A percentile compares a stretch with the other conserved stretches of the same genome.
Conservation (phyloP, 2,113 vertebrate genomes). For the Phalacrocorax pelagicus region DNA sequence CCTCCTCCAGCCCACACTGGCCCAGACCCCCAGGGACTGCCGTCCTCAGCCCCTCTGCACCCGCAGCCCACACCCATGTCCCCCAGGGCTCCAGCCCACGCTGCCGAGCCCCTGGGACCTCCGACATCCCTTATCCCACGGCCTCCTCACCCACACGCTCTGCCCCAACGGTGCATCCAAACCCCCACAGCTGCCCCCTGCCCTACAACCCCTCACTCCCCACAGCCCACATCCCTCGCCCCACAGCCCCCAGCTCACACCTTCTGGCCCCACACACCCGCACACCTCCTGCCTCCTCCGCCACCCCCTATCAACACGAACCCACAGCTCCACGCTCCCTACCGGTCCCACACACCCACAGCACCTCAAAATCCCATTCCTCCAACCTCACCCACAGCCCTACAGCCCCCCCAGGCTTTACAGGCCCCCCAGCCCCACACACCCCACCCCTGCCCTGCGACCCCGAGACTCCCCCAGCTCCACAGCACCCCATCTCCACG, state of each 20-base stretch:
- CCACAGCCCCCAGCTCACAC: neutral
- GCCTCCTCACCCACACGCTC: neutral
- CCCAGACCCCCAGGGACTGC: neutral
- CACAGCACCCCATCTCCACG: too few species aligned
- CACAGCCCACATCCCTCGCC: too few species aligned
- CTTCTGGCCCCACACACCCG: neutral
- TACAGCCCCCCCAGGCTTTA: too few species aligned
- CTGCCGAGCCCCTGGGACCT: fast-evolving
- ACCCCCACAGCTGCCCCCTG: neutral
- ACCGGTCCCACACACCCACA: neutral
- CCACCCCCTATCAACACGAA: neutral
- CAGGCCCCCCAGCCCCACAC: too few species aligned
- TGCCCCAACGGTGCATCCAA: fast-evolving
- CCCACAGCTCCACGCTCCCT: neutral
- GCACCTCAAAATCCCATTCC: neutral
- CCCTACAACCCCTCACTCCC: neutral
- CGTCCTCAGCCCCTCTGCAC: fast-evolving
- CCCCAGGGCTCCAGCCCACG: neutral
- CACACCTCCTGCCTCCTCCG: too few species aligned
- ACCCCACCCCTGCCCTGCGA: too few species aligned
- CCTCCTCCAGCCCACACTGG: neutral
- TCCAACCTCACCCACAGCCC: too few species aligned
- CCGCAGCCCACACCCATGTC: neutral
- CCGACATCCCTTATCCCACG: neutral
- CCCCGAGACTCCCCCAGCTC: too few species aligned